Conservation (phyloP, 35 echinoderm and acorn worm species). For the Ptychodera flava region DNA sequence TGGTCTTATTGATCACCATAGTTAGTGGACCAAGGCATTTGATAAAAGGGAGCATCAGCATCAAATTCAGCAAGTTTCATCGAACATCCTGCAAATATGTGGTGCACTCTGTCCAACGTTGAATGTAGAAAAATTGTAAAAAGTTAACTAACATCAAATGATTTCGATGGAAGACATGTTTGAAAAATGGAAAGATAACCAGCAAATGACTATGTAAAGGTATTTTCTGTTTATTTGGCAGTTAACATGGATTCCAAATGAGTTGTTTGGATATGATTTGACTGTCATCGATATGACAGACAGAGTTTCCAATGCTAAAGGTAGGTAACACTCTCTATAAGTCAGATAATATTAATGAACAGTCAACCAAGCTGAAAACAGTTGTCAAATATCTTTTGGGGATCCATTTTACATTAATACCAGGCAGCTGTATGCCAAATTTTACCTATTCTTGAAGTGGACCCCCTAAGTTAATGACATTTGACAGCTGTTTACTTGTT, state of each 20-base stretch:
- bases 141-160: not conserved
- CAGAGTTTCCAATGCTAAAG: slow-evolving; percentile 71
- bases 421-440: too few species aligned
- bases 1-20: too few species aligned
- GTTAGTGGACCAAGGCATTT: too few species aligned
- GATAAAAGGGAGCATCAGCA: not conserved
- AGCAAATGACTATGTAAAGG: not conserved
- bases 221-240: slow-evolving; percentile 16
- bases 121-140: not conserved
- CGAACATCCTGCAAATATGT: not conserved
- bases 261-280: slow-evolving; percentile 61
- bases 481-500: too few species aligned
- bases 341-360: too few species aligned
- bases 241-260: slow-evolving; percentile 93
- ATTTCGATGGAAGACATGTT: not conserved
- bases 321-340: slow-evolving; percentile 42
- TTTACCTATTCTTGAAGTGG: too few species aligned
- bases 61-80: not conserved
- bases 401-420: too few species aligned
- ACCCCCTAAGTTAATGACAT: too few species aligned
- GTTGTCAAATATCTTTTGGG: too few species aligned
- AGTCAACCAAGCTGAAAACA: too few species aligned
- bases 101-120: too few species aligned
- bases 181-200: not conserved
- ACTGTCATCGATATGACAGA: slow-evolving; percentile 50